Base-by-base conservation (phyloP, 2,888 invertebrate genomes). In the Hypomecis atomaria region DNA sequence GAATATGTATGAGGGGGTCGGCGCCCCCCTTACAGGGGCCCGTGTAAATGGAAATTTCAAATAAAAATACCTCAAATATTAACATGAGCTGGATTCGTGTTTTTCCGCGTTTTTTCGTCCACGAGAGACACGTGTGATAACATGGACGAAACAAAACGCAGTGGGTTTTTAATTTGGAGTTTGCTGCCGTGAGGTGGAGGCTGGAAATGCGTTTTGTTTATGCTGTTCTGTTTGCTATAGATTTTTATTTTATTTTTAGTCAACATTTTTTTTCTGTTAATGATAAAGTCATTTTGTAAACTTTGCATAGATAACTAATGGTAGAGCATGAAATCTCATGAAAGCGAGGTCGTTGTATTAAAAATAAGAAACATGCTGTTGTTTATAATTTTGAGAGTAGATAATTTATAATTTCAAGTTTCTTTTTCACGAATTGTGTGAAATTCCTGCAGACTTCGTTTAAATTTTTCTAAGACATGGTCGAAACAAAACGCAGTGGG, bases 1-100 rank as follows among this genome's bases (percentile, higher is more conserved):
- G 94, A 94, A 94, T 94, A 94, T 94, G 94, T 93, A 94, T 94
- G 93, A 94, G 92, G 84, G 89, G 83, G 81, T 74, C 94, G 61
- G 53, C 71, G 71, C 67, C 75, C 76, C 78, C 48, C 43, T 33
- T 42, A 42, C 71, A 75, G 72, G 78, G 75, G 72, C 71, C 74
- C 86, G 89, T 92, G 92, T 92, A 92, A 92, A 92, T 92, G 92
- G 92, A 92, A 92, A 92, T 90, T 92, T 92, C 91, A 92, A 92
- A 92, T 91, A 92, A 92, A 92, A 92, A 92, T 91, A 89, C 89
- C 87, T 90, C 90, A 89, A 91, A 92, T 92, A 92, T 92, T 87
- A 92, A 92, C 92, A 92, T 89, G 91, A 90, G 89, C 83, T 83
- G 87, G 80, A 92, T 88, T 88, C 89, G 89, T 92, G 92, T 91